A percentile compares a stretch with the other conserved stretches of the same genome.
Conservation (phyloP, 2,113 vertebrate species). For the Nanorana parkeri region DNA sequence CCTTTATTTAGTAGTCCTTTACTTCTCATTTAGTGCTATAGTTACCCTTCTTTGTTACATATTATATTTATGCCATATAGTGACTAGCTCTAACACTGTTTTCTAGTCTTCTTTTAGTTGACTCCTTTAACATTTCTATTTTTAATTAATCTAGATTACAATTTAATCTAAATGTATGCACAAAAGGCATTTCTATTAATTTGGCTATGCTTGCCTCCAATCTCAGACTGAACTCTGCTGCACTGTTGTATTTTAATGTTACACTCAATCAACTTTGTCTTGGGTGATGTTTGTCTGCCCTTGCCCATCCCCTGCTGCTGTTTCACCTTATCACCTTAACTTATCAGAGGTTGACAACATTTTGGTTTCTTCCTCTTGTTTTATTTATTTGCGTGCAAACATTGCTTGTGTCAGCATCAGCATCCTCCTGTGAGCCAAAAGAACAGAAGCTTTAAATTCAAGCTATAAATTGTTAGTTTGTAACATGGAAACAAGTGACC, state of each 20-base stretch:
- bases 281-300: constrained; percentile 16
- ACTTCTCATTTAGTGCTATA: no score
- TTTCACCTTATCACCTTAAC: constrained; percentile 35
- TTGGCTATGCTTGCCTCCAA: neutral
- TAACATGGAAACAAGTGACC: constrained; percentile 38
- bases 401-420: constrained; percentile 46
- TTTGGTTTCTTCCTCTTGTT: constrained; percentile 37
- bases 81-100: no score
- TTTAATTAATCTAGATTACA: no score
- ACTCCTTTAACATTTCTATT: no score
- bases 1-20: no score
- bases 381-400: constrained; percentile 51
- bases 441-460: constrained; percentile 19
- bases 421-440: constrained; percentile 34
- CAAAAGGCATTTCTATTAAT: neutral
- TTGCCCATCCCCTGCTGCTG: neutral
- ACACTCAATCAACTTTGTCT: constrained; percentile 3
- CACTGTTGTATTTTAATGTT: neutral
- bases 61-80: no score
- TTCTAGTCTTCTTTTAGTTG: no score
- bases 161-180: no score
- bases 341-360: constrained; percentile 16
- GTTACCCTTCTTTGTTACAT: no score
- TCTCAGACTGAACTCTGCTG: neutral
- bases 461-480: constrained; percentile 52